phyloP scores from a whole-genome alignment of 2,113 vertebrate species.

The Thryonomys swinderianus region DNA sequence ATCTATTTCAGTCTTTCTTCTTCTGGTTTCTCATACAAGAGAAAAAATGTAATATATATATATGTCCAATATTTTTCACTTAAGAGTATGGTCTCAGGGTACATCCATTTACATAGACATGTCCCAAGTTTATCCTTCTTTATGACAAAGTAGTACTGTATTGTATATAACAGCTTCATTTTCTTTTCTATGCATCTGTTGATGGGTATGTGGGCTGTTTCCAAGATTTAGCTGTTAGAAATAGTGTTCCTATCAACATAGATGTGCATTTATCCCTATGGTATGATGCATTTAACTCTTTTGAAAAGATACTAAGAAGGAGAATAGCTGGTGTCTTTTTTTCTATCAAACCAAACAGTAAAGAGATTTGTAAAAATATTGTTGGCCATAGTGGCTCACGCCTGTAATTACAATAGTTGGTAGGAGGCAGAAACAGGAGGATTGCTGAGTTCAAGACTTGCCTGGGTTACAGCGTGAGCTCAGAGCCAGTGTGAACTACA shows the following conservation, averaged over 20 bases:
- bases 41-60: background rate
- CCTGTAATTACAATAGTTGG: too few species aligned
- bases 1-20: background rate
- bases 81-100: background rate
- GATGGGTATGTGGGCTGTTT: background rate
- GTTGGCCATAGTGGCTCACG: too few species aligned
- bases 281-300: too few species aligned
- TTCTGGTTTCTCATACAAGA: background rate
- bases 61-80: background rate
- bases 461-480: too few species aligned
- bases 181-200: too few species aligned
- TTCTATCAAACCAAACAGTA: background rate
- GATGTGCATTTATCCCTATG: background rate
- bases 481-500: too few species aligned
- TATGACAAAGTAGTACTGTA: background rate
- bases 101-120: background rate
- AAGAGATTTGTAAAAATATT: slow-evolving; percentile 24
- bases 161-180: too few species aligned
- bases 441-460: too few species aligned
- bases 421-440: too few species aligned
- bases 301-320: background rate
- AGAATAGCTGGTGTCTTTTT: background rate
- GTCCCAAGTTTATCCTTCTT: background rate
- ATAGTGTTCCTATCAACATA: background rate
- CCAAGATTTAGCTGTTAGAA: background rate